Conservation (phyloP, 1,140 invertebrate genomes). For the Drosophila pseudoobscura region DNA sequence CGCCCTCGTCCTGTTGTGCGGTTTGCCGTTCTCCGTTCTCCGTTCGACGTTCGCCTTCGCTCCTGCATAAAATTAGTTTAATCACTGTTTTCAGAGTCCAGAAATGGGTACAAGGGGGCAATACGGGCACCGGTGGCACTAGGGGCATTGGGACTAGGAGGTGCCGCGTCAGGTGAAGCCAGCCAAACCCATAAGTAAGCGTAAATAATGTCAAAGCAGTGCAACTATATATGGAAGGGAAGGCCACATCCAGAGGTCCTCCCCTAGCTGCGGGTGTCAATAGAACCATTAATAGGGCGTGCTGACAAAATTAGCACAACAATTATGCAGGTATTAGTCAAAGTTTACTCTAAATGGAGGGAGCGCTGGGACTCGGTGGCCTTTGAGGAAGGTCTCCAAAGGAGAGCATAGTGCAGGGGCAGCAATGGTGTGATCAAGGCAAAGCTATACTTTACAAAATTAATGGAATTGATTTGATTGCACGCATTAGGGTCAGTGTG, state of each 20-base stretch:
- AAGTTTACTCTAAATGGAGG: slow-evolving; percentile 47
- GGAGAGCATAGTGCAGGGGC: slow-evolving; percentile 2
- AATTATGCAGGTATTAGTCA: slow-evolving; percentile 77
- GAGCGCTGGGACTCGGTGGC: slow-evolving; percentile 19
- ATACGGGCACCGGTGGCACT: too few relatives aligned
- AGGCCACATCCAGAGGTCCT: slow-evolving; percentile 8
- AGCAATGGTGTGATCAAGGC: neutral
- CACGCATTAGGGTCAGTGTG: too few relatives aligned
- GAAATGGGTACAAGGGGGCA: slow-evolving; percentile 6
- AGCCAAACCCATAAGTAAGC: slow-evolving; percentile 75
- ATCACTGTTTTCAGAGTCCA: slow-evolving; percentile 72
- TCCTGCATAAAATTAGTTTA: slow-evolving; percentile 81
- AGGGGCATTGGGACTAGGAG: too few relatives aligned
- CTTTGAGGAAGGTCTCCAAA: slow-evolving; percentile 13
- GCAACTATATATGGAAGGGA: slow-evolving; percentile 37
- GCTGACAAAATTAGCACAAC: slow-evolving; percentile 76
- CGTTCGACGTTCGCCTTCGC: slow-evolving; percentile 17
- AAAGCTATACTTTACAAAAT: neutral
- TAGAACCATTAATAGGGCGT: slow-evolving; percentile 79
- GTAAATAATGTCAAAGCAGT: slow-evolving; percentile 80
- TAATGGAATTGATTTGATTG: neutral
- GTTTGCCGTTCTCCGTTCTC: slow-evolving; percentile 27
- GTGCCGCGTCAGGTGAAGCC: slow-evolving; percentile 20
- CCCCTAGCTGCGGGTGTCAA: slow-evolving; percentile 58
- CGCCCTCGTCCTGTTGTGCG: slow-evolving; percentile 4